Conservation (phyloP, 2,797 vertebrate genomes). For the Ibycter americanus region DNA sequence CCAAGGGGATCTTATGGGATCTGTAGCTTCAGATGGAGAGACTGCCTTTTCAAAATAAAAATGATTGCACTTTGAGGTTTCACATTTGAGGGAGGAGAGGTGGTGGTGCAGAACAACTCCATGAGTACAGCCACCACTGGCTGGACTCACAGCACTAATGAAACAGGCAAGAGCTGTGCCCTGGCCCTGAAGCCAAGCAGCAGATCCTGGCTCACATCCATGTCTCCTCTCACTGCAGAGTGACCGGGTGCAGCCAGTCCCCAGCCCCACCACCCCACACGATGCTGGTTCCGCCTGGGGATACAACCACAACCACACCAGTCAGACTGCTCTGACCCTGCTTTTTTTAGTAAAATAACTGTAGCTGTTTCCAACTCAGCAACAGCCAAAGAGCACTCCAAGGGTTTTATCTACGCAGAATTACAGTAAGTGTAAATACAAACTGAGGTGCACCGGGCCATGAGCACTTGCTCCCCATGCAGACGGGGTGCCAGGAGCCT, state of each 20-base stretch:
- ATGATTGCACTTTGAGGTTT: neutral
- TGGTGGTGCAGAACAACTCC: neutral
- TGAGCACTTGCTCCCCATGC: neutral
- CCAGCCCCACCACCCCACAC: neutral
- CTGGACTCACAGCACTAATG: neutral
- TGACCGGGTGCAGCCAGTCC: neutral
- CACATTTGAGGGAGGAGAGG: neutral
- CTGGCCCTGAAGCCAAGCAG: neutral
- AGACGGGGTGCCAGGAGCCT: neutral
- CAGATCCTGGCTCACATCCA: neutral
- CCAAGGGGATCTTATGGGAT: neutral
- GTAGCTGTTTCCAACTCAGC: neutral
- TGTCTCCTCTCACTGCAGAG: too few relatives aligned
- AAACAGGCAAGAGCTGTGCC: neutral
- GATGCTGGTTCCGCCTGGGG: neutral
- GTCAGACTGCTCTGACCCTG: neutral
- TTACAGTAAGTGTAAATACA: rapidly evolving
- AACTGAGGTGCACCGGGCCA: rapidly evolving
- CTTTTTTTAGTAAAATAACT: neutral
- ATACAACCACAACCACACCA: neutral
- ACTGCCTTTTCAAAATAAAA: neutral
- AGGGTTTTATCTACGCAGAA: neutral
- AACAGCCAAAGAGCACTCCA: neutral
- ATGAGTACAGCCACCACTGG: neutral
- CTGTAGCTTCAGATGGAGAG: neutral